phyloP scores from a whole-genome alignment of 1,140 invertebrate species.

The Camponotus vicinus region DNA sequence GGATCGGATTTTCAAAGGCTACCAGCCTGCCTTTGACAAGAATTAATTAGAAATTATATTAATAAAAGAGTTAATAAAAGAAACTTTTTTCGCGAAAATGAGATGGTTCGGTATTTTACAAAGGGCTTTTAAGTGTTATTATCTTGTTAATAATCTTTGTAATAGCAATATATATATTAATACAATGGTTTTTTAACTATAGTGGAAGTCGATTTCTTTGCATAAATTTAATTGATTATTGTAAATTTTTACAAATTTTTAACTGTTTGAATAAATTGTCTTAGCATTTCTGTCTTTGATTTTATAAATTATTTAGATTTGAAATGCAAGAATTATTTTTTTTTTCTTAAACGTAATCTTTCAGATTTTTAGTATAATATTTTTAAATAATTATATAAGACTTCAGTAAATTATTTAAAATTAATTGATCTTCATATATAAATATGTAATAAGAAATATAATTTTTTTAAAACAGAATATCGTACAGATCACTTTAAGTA shows the following conservation, averaged over 20 bases:
- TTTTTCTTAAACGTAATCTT: neutral
- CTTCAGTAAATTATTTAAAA: neutral
- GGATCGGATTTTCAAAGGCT: constrained; percentile 27
- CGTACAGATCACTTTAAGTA: neutral
- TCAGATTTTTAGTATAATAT: neutral
- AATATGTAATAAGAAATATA: constrained; percentile 4
- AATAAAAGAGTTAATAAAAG: constrained; percentile 7
- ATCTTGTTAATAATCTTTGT: constrained; percentile 7
- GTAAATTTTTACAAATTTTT: neutral
- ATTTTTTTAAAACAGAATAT: constrained; percentile 19
- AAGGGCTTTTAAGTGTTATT: neutral
- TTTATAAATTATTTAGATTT: constrained; percentile 2
- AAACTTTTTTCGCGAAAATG: neutral
- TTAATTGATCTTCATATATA: neutral
- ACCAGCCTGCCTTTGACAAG: neutral
- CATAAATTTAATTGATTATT: neutral
- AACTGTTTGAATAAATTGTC: neutral
- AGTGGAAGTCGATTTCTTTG: neutral
- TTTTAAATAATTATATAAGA: neutral
- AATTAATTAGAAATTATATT: constrained; percentile 38
- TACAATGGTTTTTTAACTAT: neutral
- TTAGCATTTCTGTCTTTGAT: neutral
- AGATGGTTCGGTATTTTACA: neutral
- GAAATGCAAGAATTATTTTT: neutral
- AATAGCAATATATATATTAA: neutral